Evolutionary conservation across 2,797 vertebrate species (phyloP).

Genomic region (Toxotes lorentzi): DNA sequence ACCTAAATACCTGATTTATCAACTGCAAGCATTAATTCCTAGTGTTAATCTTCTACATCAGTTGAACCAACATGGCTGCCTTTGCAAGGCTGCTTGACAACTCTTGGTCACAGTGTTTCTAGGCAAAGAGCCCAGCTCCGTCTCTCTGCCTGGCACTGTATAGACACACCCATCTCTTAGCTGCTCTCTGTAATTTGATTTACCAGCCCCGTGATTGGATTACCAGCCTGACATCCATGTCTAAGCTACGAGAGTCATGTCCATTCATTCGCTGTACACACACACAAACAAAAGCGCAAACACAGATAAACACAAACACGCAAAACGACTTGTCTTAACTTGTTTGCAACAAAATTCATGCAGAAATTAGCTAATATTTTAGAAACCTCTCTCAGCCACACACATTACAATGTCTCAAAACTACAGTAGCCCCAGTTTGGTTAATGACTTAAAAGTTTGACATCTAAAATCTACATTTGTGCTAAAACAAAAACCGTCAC

Average conservation of each 20-base stretch:
- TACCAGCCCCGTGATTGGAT: slow-evolving; percentile 80
- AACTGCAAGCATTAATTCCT: slow-evolving; percentile 8
- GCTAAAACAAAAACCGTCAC: slow-evolving; percentile 18
- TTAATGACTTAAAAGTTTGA: slow-evolving; percentile 2
- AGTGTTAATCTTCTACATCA: slow-evolving; percentile 27
- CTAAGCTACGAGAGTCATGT: slow-evolving; percentile 73
- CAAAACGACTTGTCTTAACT: not conserved
- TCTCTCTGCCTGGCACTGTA: slow-evolving; percentile 44
- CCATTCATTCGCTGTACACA: slow-evolving; percentile 59
- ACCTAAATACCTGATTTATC: not conserved
- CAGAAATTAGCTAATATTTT: not conserved
- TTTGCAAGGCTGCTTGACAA: slow-evolving; percentile 17
- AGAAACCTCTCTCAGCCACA: not conserved
- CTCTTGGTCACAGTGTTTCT: slow-evolving; percentile 40
- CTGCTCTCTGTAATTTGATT: slow-evolving; percentile 82
- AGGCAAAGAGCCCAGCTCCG: slow-evolving; percentile 52
- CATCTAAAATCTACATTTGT: slow-evolving; percentile 9
- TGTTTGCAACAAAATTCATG: not conserved
- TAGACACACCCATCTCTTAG: slow-evolving; percentile 75
- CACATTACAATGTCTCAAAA: not conserved
- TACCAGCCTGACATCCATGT: slow-evolving; percentile 84
- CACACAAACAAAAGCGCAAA: slow-evolving; percentile 10
- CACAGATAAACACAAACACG: not conserved
- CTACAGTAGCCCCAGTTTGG: not conserved
- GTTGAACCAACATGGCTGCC: slow-evolving; percentile 36